Evolutionary conservation across 1,140 invertebrate genomes (phyloP), one percentile per base, ranked within the genome.

Genomic region (Coboldia fuscipes): DNA sequence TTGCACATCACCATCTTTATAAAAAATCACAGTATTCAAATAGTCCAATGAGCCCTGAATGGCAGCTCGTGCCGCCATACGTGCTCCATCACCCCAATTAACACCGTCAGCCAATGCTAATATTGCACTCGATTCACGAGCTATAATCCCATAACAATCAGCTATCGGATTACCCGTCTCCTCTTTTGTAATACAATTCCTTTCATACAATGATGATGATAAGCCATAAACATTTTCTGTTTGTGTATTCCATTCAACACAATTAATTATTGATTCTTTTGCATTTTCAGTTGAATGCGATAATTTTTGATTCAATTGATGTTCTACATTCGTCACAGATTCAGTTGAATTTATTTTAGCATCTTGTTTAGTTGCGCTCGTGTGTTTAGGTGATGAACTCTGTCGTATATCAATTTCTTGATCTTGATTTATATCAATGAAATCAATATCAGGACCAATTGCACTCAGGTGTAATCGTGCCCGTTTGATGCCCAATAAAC

Each of bases 31-130:
- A 42, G 74, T 70, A 48, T 85, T 82, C 34, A 92, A 61, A 49
- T 84, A 82, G 38, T 88, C 77, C 39, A 92, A 66, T 43, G 76
- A 78, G 8, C 83, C 86, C 47, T 88, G 78, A 7, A 92, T 67
- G 8, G 85, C 86, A 38, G 82, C 83, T 39, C 82, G 63, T 7
- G 84, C 83, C n/a, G 85, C 85, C 34, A 90, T 60, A 34, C 78
- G 68, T 20, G 85, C 81, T 45, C 83, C 84, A 46, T 82, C 73
- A 56, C 86, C 86, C 86, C 86, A 92, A 60, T 93, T 92, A 0
- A 92, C 86, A 23, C 88, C 86, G 64, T 92, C 86, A 10, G 84
- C 88, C 30, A 93, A 62, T 21, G 78, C 74, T 44, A 92, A 58
- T 37, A 89, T 69, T 4, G 76, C 74, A 39, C 73, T 81, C 54